Percentiles rank a stretch among this genome's conserved stretches.
Conservation (phyloP, 2,797 vertebrate genomes). For the Ptychadena robeensis region DNA sequence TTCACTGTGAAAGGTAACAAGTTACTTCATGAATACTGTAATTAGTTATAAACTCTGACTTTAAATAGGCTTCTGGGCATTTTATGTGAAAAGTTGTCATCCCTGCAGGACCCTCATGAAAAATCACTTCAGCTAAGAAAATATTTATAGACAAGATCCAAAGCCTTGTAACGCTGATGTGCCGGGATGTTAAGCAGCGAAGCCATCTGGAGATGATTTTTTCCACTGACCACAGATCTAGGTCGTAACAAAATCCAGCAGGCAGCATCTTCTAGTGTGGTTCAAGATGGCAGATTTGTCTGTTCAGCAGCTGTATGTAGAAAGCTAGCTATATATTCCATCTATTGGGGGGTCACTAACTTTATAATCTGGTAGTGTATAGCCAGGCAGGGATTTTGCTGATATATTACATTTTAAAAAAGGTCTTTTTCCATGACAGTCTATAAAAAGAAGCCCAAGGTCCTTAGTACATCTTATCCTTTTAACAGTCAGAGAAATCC, state of each 20-base stretch:
- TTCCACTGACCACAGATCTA: conserved; percentile 28
- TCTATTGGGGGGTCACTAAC: not conserved
- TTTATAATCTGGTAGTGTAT: not conserved
- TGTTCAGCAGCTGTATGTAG: conserved; percentile 10
- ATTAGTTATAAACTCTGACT: not conserved
- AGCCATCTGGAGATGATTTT: conserved; percentile 41
- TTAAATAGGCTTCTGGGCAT: conserved; percentile 11
- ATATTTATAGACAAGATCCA: conserved; percentile 30
- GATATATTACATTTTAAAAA: not conserved
- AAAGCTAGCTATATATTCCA: not conserved
- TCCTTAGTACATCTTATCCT: no score
- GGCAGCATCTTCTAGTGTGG: not conserved
- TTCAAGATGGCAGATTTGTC: not conserved
- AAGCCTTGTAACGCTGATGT: conserved; percentile 12
- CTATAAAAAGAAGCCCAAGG: no score
- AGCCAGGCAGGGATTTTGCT: not conserved
- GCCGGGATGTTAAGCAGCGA: conserved; percentile 25
- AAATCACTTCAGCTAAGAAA: conserved; percentile 18
- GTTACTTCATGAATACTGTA: not conserved
- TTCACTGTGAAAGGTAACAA: not conserved
- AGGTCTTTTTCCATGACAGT: not conserved
- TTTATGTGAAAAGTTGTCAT: not conserved
- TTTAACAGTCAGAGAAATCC: no score
- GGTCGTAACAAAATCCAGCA: conserved; percentile 30
- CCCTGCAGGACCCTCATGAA: conserved; percentile 12